Evolutionary conservation across 2,888 invertebrate genomes (phyloP).

Genomic region (Limnephilus lunatus): DNA sequence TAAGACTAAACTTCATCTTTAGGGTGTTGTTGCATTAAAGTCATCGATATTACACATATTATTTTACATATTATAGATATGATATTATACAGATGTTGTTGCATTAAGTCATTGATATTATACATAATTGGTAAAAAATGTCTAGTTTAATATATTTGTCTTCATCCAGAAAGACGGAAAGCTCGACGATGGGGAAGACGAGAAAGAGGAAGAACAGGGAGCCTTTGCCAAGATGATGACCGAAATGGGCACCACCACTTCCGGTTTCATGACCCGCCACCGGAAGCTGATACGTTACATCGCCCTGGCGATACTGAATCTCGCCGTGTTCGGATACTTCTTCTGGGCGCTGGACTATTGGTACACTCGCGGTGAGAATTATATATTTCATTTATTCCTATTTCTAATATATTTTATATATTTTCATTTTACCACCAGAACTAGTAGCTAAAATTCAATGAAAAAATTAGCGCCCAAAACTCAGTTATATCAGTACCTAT

Average conservation of each 20-base stretch:
- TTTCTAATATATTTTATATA: background rate
- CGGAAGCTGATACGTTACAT: conserved; percentile 40
- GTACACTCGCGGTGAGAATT: conserved; percentile 56
- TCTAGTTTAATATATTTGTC: background rate
- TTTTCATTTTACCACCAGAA: too few relatives aligned
- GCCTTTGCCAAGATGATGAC: background rate
- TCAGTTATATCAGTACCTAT: too few relatives aligned
- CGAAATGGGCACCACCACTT: background rate
- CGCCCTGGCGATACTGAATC: conserved; percentile 51
- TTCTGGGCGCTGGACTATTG: conserved; percentile 62
- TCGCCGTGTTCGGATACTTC: conserved; percentile 61
- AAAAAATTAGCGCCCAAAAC: too few relatives aligned
- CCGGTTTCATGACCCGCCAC: conserved; percentile 23
- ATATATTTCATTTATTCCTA: background rate
- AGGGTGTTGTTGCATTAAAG: too few relatives aligned
- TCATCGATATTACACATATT: too few relatives aligned
- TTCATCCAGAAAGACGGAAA: background rate
- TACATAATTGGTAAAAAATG: too few relatives aligned
- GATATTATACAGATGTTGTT: too few relatives aligned
- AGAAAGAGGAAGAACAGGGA: background rate
- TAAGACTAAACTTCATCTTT: too few relatives aligned
- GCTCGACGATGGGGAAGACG: background rate
- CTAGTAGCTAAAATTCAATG: too few relatives aligned
- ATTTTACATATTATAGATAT: too few relatives aligned
- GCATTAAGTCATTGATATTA: too few relatives aligned